Conservation (phyloP, 2,113 vertebrate species). For the Ailurus styani region DNA sequence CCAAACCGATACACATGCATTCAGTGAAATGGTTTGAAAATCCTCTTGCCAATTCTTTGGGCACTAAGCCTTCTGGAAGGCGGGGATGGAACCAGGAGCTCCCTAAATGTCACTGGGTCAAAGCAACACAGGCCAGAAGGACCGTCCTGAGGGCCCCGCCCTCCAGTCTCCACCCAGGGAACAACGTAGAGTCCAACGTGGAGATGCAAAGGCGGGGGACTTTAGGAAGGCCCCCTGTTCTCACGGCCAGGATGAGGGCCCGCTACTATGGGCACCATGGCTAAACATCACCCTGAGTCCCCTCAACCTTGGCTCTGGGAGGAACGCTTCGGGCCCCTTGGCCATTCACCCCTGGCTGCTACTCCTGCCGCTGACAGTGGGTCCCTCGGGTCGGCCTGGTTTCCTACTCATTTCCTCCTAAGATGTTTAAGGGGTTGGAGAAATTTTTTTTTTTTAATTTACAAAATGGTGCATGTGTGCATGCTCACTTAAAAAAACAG, state of each 20-base stretch:
- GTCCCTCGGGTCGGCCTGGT: rapidly evolving
- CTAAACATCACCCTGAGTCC: rapidly evolving
- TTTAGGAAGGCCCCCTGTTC: rapidly evolving
- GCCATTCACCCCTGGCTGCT: rapidly evolving
- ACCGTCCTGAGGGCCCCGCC: not conserved
- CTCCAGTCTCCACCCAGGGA: rapidly evolving
- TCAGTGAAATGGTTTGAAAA: not conserved
- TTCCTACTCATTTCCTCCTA: not conserved
- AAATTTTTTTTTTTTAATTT: not conserved
- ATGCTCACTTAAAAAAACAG: not conserved
- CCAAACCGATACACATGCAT: rapidly evolving
- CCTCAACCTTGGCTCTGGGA: not conserved
- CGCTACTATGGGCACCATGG: rapidly evolving
- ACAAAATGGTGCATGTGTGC: not conserved
- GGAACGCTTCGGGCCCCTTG: not conserved
- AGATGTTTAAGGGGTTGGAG: not conserved
- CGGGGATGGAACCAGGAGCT: rapidly evolving
- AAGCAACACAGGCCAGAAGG: rapidly evolving
- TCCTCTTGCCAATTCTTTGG: not conserved
- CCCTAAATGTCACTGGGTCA: rapidly evolving
- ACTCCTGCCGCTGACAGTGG: rapidly evolving
- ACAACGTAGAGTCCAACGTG: rapidly evolving
- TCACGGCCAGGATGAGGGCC: not conserved
- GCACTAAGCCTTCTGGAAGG: not conserved
- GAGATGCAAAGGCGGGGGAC: not conserved